phyloP scores from a whole-genome alignment of 2,113 vertebrate species.

The Bufo gargarizans region DNA sequence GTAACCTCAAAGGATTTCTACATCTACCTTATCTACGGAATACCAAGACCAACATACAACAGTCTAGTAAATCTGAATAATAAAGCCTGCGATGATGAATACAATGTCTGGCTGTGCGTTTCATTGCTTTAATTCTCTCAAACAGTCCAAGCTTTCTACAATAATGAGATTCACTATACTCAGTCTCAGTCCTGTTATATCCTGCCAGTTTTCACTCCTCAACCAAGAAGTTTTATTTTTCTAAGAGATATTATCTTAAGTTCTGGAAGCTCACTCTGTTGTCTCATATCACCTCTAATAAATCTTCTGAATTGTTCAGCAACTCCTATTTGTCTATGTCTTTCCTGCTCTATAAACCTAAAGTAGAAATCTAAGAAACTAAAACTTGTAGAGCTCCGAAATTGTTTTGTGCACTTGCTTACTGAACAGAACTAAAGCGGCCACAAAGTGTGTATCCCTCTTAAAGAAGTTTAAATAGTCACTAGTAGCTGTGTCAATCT shows the following conservation, averaged over 20 bases:
- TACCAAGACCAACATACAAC: not conserved
- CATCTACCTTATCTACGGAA: too few relatives aligned
- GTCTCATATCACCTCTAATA: not conserved
- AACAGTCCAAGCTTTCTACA: not conserved
- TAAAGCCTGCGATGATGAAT: not conserved
- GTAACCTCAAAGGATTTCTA: too few relatives aligned
- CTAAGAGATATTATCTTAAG: conserved; percentile 11
- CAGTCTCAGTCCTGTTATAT: not conserved
- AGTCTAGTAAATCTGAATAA: not conserved
- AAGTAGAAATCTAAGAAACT: conserved; percentile 2
- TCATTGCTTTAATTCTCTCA: not conserved
- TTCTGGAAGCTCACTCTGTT: not conserved
- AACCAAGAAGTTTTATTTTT: conserved; percentile 1
- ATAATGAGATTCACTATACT: not conserved
- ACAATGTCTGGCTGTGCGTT: not conserved
- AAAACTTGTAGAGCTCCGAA: not conserved
- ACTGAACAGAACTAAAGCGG: not conserved
- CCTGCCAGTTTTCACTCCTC: not conserved
- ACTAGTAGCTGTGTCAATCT: too few relatives aligned
- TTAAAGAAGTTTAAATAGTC: too few relatives aligned
- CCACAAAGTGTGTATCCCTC: not conserved
- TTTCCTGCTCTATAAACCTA: not conserved
- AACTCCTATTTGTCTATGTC: conserved; percentile 7
- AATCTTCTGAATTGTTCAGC: conserved; percentile 3
- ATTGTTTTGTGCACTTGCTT: not conserved